Percentiles rank a stretch among this genome's conserved stretches.
Conservation (phyloP, 2,113 vertebrate genomes). For the Festucalex cinctus region DNA sequence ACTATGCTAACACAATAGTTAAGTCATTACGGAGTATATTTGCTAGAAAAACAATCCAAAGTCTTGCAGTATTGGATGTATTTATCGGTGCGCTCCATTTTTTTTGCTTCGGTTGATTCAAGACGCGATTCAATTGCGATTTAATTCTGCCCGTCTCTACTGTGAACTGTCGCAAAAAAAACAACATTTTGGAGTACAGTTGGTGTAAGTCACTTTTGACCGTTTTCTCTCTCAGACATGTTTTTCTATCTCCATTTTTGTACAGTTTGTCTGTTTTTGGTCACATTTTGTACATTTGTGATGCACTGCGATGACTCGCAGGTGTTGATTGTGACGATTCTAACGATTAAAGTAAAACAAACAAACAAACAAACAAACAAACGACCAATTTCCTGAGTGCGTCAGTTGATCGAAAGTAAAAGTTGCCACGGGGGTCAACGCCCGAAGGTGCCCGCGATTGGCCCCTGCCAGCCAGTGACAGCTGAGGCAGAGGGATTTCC, state of each 20-base stretch:
- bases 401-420: background rate
- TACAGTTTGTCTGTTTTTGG: conserved; percentile 53
- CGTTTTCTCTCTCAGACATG: conserved; percentile 35
- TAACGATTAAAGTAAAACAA: conserved; percentile 50
- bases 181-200: background rate
- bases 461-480: conserved; percentile 48
- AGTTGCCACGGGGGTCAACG: conserved; percentile 35
- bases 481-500: conserved; percentile 53
- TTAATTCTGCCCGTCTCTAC: background rate
- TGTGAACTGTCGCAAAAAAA: background rate
- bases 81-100: background rate
- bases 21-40: no score
- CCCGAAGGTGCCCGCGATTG: conserved; percentile 19
- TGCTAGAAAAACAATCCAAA: no score
- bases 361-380: conserved; percentile 8
- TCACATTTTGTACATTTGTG: background rate
- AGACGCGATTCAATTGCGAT: background rate
- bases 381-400: conserved; percentile 5
- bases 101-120: background rate
- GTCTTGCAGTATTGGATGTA: background rate
- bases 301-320: conserved; percentile 3
- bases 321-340: conserved; percentile 24
- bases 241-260: conserved; percentile 71
- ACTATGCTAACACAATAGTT: no score
- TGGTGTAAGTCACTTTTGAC: no score